Evolutionary conservation across 2,113 vertebrate genomes (phyloP).

Genomic region (Falcunculus frontatus): DNA sequence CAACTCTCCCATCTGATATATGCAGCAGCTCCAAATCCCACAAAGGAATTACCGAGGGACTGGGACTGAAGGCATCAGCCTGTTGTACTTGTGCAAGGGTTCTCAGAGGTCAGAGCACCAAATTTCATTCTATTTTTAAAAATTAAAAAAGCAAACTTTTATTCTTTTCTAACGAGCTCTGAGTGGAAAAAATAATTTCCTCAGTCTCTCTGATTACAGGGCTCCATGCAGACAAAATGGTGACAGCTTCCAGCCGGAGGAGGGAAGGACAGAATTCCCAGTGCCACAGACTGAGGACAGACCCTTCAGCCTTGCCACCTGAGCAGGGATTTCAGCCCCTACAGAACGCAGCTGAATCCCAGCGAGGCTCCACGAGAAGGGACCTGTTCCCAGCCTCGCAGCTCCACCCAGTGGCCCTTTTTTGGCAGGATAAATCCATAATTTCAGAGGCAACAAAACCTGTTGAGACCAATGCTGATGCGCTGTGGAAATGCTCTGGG

Average conservation of each 20-base stretch:
- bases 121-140: not conserved
- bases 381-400: conserved; percentile 10
- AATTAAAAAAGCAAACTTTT: not conserved
- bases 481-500: not conserved
- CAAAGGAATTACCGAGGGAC: not conserved
- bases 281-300: not conserved
- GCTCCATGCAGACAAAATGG: not conserved
- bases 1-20: not conserved
- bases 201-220: not conserved
- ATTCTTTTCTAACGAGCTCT: not conserved
- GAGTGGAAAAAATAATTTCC: not conserved
- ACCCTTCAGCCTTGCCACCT: not conserved
- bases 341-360: not conserved
- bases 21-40: not conserved
- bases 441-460: not conserved
- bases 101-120: not conserved
- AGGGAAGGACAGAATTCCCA: not conserved
- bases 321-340: not conserved
- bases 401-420: conserved; percentile 50
- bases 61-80: not conserved
- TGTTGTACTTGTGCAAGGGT: not conserved
- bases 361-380: not conserved
- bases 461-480: not conserved
- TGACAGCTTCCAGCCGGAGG: not conserved
- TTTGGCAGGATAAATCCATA: not conserved